Conservation (phyloP, 2,888 invertebrate genomes). For the Diaprepes abbreviatus region DNA sequence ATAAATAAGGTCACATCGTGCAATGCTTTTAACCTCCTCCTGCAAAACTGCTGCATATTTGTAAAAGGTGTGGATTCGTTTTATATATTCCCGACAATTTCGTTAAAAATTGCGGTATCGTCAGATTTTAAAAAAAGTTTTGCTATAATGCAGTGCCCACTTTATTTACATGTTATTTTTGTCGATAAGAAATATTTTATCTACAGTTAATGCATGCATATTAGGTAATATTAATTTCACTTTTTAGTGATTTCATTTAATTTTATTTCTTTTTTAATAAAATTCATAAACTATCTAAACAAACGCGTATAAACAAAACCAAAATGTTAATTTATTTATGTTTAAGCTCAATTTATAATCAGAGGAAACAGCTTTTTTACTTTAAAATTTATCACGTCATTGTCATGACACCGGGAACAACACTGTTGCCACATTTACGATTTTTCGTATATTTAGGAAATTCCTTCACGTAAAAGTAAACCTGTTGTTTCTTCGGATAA, state of each 20-base stretch:
- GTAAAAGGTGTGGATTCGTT: too few relatives aligned
- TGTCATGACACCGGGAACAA: too few relatives aligned
- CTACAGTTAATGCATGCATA: not conserved
- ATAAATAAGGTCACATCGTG: too few relatives aligned
- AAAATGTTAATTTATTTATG: not conserved
- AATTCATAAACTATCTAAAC: not conserved
- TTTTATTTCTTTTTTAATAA: not conserved
- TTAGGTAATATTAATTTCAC: not conserved
- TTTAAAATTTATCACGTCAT: too few relatives aligned
- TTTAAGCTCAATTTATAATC: conserved; percentile 1
- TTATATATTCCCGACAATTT: too few relatives aligned
- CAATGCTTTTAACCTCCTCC: too few relatives aligned
- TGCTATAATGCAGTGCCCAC: not conserved
- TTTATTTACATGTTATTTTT: not conserved
- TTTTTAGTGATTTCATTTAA: not conserved
- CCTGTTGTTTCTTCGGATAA: not conserved
- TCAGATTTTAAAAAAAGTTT: not conserved
- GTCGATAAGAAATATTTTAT: not conserved
- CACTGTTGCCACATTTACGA: not conserved
- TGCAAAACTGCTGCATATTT: too few relatives aligned
- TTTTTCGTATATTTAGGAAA: not conserved
- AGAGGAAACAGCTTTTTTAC: not conserved
- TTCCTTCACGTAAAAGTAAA: not conserved
- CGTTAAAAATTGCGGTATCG: not conserved
- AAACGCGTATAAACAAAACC: not conserved